These are phyloP conservation scores for Phymanthus crucifer DNA, from an alignment of 92 coral and sea anemone species.

Conservation along the genomic window DNA sequence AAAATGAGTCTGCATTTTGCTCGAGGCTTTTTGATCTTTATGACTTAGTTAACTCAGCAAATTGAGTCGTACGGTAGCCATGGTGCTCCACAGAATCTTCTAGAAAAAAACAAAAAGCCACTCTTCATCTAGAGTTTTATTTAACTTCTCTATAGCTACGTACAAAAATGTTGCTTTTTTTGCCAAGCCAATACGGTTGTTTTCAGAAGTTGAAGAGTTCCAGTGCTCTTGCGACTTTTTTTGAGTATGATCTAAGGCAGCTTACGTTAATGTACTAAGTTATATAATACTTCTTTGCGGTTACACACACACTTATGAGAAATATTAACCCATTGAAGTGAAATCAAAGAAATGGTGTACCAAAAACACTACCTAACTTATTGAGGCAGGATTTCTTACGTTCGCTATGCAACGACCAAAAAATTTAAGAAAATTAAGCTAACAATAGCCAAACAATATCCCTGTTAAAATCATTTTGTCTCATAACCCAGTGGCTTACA, in stretches of 20 bases:
- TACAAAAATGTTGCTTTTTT: background rate
- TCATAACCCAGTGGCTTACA: slow-evolving; percentile 3
- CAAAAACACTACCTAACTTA: background rate
- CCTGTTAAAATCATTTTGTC: slow-evolving; percentile 14
- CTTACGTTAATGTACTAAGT: background rate
- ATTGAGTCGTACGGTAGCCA: background rate
- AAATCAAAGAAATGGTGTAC: background rate
- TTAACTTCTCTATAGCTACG: background rate
- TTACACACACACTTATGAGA: background rate
- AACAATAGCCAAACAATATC: slow-evolving; percentile 3
- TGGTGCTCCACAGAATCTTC: background rate
- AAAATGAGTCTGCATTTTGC: background rate
- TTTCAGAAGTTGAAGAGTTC: background rate
- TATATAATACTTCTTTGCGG: background rate
- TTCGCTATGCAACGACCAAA: slow-evolving; percentile 2
- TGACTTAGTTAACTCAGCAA: background rate
- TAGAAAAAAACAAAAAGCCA: background rate
- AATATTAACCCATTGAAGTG: background rate
- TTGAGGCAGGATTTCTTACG: background rate
- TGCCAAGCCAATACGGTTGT: background rate
- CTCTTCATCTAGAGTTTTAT: background rate
- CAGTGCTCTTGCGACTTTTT: background rate
- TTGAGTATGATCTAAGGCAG: background rate
- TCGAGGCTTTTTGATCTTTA: background rate
- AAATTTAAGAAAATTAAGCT: background rate